A percentile compares a stretch with the other conserved stretches of the same genome.
Evolutionary conservation across 2,888 invertebrate genomes (phyloP).

Genomic region (Cancer borealis): DNA sequence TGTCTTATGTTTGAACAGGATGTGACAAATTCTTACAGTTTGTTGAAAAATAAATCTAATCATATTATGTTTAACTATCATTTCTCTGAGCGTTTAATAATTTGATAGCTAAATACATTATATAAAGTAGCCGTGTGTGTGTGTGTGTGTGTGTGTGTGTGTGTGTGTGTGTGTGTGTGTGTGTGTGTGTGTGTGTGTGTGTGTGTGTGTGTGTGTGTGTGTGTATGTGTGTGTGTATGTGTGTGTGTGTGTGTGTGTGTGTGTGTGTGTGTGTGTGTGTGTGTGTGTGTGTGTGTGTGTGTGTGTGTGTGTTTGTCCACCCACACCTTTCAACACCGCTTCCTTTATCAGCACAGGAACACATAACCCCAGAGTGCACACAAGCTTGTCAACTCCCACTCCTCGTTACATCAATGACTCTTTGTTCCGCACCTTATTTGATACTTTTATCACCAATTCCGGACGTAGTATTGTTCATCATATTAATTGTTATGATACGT

Average conservation of each 20-base stretch:
- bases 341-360: conserved; percentile 6
- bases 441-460: neutral
- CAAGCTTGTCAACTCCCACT: neutral
- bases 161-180: neutral
- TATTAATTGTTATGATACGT: neutral
- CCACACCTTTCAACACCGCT: neutral
- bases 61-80: too few relatives aligned
- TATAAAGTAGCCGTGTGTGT: too few relatives aligned
- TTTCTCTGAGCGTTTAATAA: too few relatives aligned
- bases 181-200: neutral
- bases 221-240: neutral
- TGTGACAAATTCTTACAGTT: too few relatives aligned
- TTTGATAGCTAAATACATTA: too few relatives aligned
- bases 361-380: neutral
- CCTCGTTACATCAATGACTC: neutral
- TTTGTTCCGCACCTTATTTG: neutral
- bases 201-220: neutral
- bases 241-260: neutral
- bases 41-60: too few relatives aligned
- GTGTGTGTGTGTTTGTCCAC: neutral
- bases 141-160: neutral
- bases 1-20: neutral
- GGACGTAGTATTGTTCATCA: neutral
- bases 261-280: neutral
- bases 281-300: neutral